Percentiles rank a stretch among this genome's conserved stretches.
Evolutionary conservation across 2,888 invertebrate species (phyloP).

Genomic region (Apamea monoglypha): DNA sequence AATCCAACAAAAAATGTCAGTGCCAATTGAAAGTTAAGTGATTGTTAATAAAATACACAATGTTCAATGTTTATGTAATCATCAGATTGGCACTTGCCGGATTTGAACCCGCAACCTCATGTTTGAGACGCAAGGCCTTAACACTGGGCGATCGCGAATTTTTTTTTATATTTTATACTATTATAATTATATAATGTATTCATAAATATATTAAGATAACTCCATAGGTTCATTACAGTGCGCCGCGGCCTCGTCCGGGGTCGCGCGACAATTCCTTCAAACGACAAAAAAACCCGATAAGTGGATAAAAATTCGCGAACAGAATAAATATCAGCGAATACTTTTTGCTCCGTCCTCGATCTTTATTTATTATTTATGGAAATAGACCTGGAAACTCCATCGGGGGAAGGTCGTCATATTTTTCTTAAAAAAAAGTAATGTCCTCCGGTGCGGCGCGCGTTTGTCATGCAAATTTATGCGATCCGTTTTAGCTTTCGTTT

Average conservation of each 20-base stretch:
- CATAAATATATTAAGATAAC: not conserved
- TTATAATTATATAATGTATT: not conserved
- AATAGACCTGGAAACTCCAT: conserved; percentile 88
- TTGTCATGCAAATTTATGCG: conserved; percentile 90
- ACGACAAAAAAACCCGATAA: conserved; percentile 80
- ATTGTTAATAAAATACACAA: not conserved
- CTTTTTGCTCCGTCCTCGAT: conserved; percentile 86
- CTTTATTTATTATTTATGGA: conserved; percentile 90
- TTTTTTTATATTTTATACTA: not conserved
- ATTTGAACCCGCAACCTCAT: not conserved
- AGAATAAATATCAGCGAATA: conserved; percentile 87
- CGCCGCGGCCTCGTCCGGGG: conserved; percentile 10
- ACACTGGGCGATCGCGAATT: not conserved
- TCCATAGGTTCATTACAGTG: conserved; percentile 10
- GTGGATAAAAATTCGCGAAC: conserved; percentile 87
- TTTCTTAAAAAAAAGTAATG: conserved; percentile 88
- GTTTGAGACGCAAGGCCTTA: not conserved
- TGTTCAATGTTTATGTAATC: not conserved
- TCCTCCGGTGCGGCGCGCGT: conserved; percentile 82
- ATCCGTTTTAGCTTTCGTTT: conserved; percentile 86
- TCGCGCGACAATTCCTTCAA: conserved; percentile 63
- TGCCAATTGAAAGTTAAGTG: not conserved
- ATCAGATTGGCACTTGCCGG: not conserved
- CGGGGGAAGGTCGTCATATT: conserved; percentile 88
- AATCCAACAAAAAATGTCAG: not conserved